Evolutionary conservation across 2,113 vertebrate species (phyloP).

Genomic region (Cryptoleucopteryx plumbea): DNA sequence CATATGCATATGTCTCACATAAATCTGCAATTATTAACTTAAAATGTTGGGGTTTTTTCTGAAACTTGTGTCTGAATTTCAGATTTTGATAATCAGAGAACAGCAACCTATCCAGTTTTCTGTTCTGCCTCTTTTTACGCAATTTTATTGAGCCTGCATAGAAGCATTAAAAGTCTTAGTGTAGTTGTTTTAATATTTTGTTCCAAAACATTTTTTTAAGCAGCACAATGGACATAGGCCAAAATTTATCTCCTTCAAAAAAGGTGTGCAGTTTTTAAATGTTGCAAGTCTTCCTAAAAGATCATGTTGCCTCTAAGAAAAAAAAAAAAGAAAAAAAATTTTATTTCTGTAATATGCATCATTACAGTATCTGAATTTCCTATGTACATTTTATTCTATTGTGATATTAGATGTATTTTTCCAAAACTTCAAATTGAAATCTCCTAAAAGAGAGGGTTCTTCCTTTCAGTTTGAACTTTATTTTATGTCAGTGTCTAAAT

Average conservation of each 20-base stretch:
- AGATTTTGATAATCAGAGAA: neutral
- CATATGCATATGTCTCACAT: neutral
- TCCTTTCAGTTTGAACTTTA: neutral
- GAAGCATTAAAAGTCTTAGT: neutral
- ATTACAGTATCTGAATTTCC: neutral
- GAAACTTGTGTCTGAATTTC: neutral
- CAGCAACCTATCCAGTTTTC: neutral
- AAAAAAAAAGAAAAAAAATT: neutral
- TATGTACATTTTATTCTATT: neutral
- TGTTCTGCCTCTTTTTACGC: neutral
- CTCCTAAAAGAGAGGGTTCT: neutral
- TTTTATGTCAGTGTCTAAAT: neutral
- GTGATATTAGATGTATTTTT: neutral
- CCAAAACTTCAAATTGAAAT: neutral
- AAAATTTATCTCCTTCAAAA: neutral
- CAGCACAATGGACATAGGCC: neutral
- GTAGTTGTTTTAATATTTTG: neutral
- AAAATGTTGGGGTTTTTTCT: accelerated
- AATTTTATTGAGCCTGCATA: neutral
- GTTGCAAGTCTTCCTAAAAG: neutral
- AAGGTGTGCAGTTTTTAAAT: neutral
- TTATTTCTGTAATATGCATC: neutral
- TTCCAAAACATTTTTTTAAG: neutral
- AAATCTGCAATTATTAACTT: neutral
- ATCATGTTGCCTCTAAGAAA: neutral